These are phyloP conservation scores for Lophius americanus DNA, from an alignment of 2,797 vertebrate species.

Conservation along the genomic window DNA sequence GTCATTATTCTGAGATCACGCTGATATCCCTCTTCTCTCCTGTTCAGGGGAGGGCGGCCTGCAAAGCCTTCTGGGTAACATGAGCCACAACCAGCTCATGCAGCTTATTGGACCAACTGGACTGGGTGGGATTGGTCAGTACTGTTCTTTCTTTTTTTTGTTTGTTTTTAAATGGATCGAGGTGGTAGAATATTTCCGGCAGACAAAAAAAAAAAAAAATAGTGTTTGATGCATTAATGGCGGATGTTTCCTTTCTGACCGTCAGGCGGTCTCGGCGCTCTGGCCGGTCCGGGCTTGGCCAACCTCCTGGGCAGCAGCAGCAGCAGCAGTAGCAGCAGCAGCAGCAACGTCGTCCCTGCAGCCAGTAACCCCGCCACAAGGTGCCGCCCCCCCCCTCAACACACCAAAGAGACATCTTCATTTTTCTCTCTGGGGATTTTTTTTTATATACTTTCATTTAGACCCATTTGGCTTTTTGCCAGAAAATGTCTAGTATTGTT, in stretches of 20 bases:
- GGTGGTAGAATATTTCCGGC: neutral
- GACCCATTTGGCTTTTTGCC: neutral
- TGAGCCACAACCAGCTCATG: constrained; percentile 99
- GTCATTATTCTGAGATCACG: neutral
- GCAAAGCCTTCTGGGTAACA: constrained; percentile 98
- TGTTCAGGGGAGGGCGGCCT: constrained; percentile 92
- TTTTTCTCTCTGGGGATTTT: neutral
- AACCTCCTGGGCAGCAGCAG: constrained; percentile 90
- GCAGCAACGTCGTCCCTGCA: constrained; percentile 84
- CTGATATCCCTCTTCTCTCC: neutral
- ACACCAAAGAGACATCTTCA: neutral
- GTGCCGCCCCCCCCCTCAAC: constrained; percentile 62
- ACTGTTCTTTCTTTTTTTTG: neutral
- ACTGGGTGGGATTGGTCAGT: constrained; percentile 93
- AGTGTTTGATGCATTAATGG: neutral
- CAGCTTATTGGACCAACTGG: constrained; percentile 98
- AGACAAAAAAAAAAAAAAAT: neutral
- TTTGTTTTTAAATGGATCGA: neutral
- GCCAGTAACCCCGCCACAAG: constrained; percentile 93
- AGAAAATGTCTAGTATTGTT: neutral
- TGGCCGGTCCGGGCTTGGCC: constrained; percentile 93
- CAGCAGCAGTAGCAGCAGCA: constrained; percentile 69
- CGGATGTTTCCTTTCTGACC: constrained; percentile 11
- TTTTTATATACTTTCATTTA: neutral
- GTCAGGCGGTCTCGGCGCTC: constrained; percentile 91